Percentiles rank a stretch among this genome's conserved stretches.
These are phyloP conservation scores for Drosophila suzukii DNA, from an alignment of 1,140 invertebrate species.

Conservation along the genomic window DNA sequence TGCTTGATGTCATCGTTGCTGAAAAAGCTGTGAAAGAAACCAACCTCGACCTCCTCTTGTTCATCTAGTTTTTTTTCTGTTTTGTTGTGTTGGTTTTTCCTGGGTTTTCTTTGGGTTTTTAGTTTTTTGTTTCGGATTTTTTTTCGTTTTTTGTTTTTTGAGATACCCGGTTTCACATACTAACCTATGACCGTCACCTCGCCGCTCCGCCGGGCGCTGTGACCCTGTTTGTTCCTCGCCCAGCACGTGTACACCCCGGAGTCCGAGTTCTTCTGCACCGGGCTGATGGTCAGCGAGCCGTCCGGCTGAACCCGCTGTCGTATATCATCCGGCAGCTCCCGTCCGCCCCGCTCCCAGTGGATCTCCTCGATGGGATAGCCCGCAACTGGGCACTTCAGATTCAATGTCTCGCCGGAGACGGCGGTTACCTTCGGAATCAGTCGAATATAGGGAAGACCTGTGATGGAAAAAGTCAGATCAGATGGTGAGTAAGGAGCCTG, in stretches of 20 bases:
- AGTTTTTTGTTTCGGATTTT: neutral
- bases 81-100: constrained; percentile 9
- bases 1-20: constrained; percentile 25
- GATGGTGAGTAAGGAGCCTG: constrained; percentile 3
- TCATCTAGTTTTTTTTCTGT: constrained; percentile 1
- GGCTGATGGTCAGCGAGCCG: constrained; percentile 90
- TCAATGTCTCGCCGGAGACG: constrained; percentile 91
- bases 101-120: constrained; percentile 6
- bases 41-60: constrained; percentile 46
- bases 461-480: constrained; percentile 1
- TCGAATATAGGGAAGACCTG: constrained; percentile 93
- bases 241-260: constrained; percentile 92
- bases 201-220: constrained; percentile 89
- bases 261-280: constrained; percentile 90
- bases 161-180: constrained; percentile 49
- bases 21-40: constrained; percentile 61
- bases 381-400: constrained; percentile 93
- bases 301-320: constrained; percentile 91
- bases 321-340: constrained; percentile 91
- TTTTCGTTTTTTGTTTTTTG: neutral
- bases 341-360: constrained; percentile 91
- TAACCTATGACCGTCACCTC: constrained; percentile 91
- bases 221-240: constrained; percentile 90
- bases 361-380: constrained; percentile 93
- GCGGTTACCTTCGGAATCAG: constrained; percentile 93